Base-by-base conservation (phyloP, 2,113 vertebrate genomes). In the Psittacula cyanocephala region DNA sequence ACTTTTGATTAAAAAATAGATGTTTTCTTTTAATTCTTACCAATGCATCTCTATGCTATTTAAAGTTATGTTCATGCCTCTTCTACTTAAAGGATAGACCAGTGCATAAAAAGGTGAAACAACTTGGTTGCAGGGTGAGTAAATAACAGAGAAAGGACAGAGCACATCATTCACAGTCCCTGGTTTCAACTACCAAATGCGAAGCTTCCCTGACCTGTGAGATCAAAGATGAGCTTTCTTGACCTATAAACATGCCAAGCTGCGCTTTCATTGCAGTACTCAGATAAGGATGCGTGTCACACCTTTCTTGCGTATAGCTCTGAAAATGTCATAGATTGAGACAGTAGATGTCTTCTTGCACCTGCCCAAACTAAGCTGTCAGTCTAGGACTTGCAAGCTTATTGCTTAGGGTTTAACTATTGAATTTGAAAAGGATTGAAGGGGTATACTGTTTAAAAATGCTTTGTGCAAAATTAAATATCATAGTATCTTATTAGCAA, bases 401-500 rank as follows among this genome's bases (percentile, higher is more conserved):
- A 11, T 14, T 50, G 78, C 39, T 39, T 5, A 3, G 27, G 6
- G 1, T 64, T 79, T 33, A 63, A 4, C 35, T 43, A 0, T 14
- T 0, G 2, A 27, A 49, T 86, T 63, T 69, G 39, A 52, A 79
- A 55, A 50, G 25, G 10, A 8, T 16, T 35, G 19, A 49, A 46
- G 22, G 28, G 11, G 6, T 78, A 80, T 85, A 39, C 2, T 35
- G 18, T 59, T 86, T 35, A n/a, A 68, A 69, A 88, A 69, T 16
- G 28, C 41, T 59, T 64, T 37, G 17, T 74, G 59, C 22, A 74
- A n/a, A 83, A 65, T 39, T 33, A 57, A 82, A 47, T 75, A 29
- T 3, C 17, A 5, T 12, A 22, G 15, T 67, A 31, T 60, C 29
- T 75, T 71, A 5, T 18, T 64, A 92, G 62, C 24, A 53, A 22